Base-by-base conservation (phyloP, 2,888 invertebrate species). In the Mimumesa dahlbomi region DNA sequence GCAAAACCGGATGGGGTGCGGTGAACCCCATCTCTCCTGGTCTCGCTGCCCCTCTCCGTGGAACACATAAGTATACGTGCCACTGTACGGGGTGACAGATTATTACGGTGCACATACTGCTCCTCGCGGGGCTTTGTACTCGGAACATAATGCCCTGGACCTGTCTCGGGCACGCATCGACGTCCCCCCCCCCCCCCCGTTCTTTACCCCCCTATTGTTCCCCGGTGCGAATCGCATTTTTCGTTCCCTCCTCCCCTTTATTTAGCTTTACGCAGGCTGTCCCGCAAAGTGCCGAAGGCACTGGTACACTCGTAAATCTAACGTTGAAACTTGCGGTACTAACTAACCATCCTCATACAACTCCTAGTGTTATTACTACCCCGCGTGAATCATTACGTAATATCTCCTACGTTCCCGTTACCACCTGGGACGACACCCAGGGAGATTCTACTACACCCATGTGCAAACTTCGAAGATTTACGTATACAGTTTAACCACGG, bases 81-180 rank as follows among this genome's bases (percentile, higher is more conserved):
- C 53, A 22, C 62, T 74, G 73, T 65, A 74, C 79, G 75, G 80
- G 83, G 84, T 82, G 84, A 86, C 84, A 83, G 83, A 86, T 82
- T 84, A 84, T 81, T 82, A 81, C 81, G 80, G 80, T 73, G 74
- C 78, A 62, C 79, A 73, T 82, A 81, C 77, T 77, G 72, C 75
- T 61, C 65, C 61, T 56, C 53, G 65, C 59, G 53, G 25, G 53
- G 73, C 68, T 79, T 80, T 86, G 83, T 84, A 57, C 73, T 18
- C 45, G 62, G 61, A 65, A 68, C 75, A 84, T 85, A 87, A 86
- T 85, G 79, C 84, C 61, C 74, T 71, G 85, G 84, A 86, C 87
- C 87, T 87, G 87, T 85, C 84, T 84, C 82, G 77, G 78, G 72
- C 83, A 85, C 77, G 82, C 81, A 84, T 85, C 82, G 78, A 82